Evolutionary conservation across 2,888 invertebrate species (phyloP), one percentile per base, ranked within the genome.

Genomic region (Mellilla xanthometata): DNA sequence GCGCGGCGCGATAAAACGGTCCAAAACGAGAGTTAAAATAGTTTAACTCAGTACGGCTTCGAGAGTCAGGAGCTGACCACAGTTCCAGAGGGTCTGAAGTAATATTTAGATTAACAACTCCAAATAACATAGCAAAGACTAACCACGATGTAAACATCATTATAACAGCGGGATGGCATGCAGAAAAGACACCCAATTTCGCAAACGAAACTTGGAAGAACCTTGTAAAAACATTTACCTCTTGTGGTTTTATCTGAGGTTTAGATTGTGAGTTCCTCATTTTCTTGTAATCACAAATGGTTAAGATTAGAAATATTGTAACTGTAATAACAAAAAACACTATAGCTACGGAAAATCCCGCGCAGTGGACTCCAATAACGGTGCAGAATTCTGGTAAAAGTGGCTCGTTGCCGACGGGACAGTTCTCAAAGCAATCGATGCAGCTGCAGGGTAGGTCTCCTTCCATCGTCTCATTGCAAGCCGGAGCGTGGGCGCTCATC

Each of bases 51-150:
- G 91, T 70, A 45, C 98, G 91, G 23, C 97, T 95, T 48, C 92
- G 90, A 60, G 97, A 97, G 13, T 90, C 80, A 1, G 96, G 94
- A 0, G 97, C 91, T 0, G 98, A 96, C 99, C 99, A 99, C 29
- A 99, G 91, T 72, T 99, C 95, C 1, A 98, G 93, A 0, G 99
- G 98, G 74, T 97, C 94, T 0, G 97, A 94, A 0, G 96, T 97
- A 0, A 99, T 91, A 49, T 92, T 78, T 53, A 97, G 77, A 41
- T 86, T 86, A 0, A 86, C 44, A 6, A 94, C 86, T n/a, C 98
- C 98, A 54, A 91, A 92, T 2, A 92, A 85, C 46, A 96, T 81
- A 0, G 84, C 87, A 4, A 93, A 80, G 2, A 62, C 61, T 27
- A 93, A 43, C 86, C 94, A 92, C 0, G 93, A 90, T 12, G 92